phyloP scores from a whole-genome alignment of 2,797 vertebrate genomes.

The Todus mexicanus region DNA sequence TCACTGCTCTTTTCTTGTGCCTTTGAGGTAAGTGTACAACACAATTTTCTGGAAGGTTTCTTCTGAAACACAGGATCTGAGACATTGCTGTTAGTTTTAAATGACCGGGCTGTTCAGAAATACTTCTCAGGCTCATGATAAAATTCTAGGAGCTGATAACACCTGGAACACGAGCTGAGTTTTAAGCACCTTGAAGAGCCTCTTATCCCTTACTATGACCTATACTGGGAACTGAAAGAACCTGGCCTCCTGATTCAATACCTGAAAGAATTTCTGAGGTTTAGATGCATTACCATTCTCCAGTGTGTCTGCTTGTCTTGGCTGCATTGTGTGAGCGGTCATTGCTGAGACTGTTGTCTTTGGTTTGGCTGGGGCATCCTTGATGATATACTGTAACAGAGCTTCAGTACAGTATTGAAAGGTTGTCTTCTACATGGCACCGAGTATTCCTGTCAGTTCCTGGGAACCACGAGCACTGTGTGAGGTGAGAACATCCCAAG shows the following conservation, averaged over 20 bases:
- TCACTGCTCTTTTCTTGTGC: neutral
- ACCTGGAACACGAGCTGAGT: neutral
- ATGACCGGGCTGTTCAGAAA: neutral
- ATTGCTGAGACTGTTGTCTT: neutral
- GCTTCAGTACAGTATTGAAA: neutral
- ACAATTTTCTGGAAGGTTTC: neutral
- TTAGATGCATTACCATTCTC: neutral
- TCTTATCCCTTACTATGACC: neutral
- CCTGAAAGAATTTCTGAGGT: neutral
- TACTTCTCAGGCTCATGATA: neutral
- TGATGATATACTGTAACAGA: neutral
- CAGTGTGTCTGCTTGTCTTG: neutral
- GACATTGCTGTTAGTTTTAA: neutral
- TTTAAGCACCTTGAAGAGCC: neutral
- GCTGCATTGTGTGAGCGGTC: accelerated
- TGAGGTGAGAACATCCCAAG: neutral
- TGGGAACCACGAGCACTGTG: neutral
- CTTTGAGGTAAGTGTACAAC: neutral
- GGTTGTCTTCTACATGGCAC: neutral
- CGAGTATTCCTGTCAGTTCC: neutral
- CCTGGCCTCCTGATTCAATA: neutral
- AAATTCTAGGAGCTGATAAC: neutral
- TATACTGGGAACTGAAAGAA: neutral
- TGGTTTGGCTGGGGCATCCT: neutral
- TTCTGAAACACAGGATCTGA: neutral